Evolutionary conservation across 2,113 vertebrate genomes (phyloP), one percentile per base, ranked within the genome.

Genomic region (Nanorana parkeri): DNA sequence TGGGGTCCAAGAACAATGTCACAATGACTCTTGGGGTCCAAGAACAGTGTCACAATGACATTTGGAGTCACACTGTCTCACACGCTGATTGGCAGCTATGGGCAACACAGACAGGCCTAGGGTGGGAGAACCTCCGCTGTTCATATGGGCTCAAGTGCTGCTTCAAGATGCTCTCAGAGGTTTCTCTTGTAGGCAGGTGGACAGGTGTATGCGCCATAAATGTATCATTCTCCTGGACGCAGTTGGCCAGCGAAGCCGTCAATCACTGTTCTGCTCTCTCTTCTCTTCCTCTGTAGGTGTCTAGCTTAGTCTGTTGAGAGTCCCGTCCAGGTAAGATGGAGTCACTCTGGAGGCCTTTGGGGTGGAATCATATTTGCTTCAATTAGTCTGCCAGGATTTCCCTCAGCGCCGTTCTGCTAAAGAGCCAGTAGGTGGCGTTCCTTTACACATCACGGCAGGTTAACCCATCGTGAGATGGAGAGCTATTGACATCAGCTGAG

Each of bases 271-370:
- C 51, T 79, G 51, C 65, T 58, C 68, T 68, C 17, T 79, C 36
- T 36, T 63, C 68, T 51, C 23, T 65, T 19, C 28, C 56, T 73
- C 47, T 58, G 16, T 75, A 75, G 80, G 69, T 61, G 23, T 68
- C 65, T 58, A 68, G 64, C 17, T 73, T 72, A 74, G 51, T 82
- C 80, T 68, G 29, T 58, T 58, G 77, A 24, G 20, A 32, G 28
- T 41, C 29, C 41, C 26, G 13, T 66, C 28, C 60, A 82, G 80
- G 71, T 82, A 82, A 74, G 80, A 21, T 17, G 24, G 24, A 17
- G 36, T 68, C 29, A 26, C 16, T 68, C 28, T 24, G 64, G 36
- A 56, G 72, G 32, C 47, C 47, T 51, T 52, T 36, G 51, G 54
- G 68, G 23, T 55, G 36, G 17, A 13, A 36, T 13, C 41, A 10